A percentile compares a stretch with the other conserved stretches of the same genome.
These are phyloP conservation scores for Desmophyllum pertusum DNA, from an alignment of 92 coral and sea anemone genomes.

Conservation along the genomic window DNA sequence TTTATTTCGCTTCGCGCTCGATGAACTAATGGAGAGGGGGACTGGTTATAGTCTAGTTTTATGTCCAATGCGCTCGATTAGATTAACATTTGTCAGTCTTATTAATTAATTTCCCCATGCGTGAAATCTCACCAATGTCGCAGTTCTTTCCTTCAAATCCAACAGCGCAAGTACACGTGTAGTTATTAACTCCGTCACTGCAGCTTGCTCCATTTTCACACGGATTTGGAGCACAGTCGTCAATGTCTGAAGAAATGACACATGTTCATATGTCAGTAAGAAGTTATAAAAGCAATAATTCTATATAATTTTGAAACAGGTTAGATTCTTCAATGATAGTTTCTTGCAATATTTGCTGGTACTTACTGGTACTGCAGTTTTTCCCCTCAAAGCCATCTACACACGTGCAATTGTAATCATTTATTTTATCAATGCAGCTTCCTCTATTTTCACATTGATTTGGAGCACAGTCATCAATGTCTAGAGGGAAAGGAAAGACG, in stretches of 20 bases:
- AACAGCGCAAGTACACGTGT: background rate
- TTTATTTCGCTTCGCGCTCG: too few species aligned
- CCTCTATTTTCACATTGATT: slow-evolving; percentile 47
- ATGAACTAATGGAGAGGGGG: too few species aligned
- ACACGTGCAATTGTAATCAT: slow-evolving; percentile 52
- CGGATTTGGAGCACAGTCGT: background rate
- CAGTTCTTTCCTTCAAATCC: slow-evolving; percentile 5
- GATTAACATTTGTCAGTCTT: background rate
- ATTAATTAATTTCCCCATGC: background rate
- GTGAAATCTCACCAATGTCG: background rate
- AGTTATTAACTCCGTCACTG: background rate
- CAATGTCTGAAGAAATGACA: background rate
- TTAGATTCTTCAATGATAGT: background rate
- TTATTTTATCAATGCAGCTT: slow-evolving; percentile 26
- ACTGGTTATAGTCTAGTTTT: background rate
- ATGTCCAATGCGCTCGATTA: background rate
- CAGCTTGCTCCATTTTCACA: slow-evolving; percentile 2
- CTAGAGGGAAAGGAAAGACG: slow-evolving; percentile 7
- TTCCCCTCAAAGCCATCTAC: slow-evolving; percentile 49
- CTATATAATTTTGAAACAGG: too few species aligned
- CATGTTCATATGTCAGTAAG: background rate
- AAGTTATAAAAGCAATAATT: too few species aligned
- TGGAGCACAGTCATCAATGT: slow-evolving; percentile 24
- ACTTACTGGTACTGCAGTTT: slow-evolving; percentile 33
- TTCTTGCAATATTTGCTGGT: too few species aligned